Evolutionary conservation across 2,113 vertebrate genomes (phyloP).

Genomic region (Mustela lutreola): DNA sequence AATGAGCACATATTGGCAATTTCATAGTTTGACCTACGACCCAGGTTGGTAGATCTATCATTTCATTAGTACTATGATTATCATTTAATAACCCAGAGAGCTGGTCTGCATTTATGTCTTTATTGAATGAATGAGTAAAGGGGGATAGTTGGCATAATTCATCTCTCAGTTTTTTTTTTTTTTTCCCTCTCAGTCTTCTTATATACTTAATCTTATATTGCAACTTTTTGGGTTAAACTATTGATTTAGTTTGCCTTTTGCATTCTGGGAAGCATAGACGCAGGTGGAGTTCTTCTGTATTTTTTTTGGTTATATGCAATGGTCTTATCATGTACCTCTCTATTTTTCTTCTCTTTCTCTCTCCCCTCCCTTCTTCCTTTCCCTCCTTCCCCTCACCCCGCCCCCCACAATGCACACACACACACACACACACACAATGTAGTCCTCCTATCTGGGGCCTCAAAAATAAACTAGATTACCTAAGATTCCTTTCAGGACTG

Average conservation of each 20-base stretch:
- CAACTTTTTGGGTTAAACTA: not conserved
- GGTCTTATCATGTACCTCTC: not conserved
- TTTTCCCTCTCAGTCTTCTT: not conserved
- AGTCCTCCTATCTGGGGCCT: not conserved
- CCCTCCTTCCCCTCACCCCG: not conserved
- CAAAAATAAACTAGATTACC: slow-evolving; percentile 38
- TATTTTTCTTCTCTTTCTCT: not conserved
- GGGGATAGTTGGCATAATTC: not conserved
- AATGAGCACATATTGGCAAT: not conserved
- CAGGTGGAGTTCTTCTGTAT: not conserved
- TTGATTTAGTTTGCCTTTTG: not conserved
- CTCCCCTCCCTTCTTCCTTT: not conserved
- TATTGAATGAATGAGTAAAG: not conserved
- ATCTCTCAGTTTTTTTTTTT: not conserved
- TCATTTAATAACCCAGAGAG: not conserved
- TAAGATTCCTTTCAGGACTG: not conserved
- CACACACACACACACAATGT: not conserved
- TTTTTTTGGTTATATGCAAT: not conserved
- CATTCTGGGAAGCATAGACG: slow-evolving; percentile 37
- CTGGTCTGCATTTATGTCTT: not conserved
- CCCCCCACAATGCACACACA: not conserved
- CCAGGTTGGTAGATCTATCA: not conserved
- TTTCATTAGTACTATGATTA: slow-evolving; percentile 43
- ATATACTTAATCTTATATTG: not conserved
- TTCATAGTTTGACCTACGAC: slow-evolving; percentile 46